phyloP scores from a whole-genome alignment of 2,888 invertebrate genomes.

The Parnassius mnemosyne region DNA sequence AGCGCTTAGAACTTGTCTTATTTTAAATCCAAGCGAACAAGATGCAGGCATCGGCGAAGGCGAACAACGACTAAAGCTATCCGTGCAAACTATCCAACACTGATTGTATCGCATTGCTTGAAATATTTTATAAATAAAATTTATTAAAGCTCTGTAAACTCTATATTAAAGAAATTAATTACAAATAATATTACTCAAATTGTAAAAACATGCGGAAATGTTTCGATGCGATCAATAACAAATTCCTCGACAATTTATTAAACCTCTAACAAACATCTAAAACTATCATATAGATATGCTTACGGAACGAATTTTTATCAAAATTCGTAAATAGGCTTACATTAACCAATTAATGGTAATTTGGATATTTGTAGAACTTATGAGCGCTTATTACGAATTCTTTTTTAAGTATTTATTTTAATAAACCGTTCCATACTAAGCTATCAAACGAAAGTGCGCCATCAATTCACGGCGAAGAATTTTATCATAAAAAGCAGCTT shows the following conservation, averaged over 20 bases:
- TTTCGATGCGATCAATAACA: conserved; percentile 50
- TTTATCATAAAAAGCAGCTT: not conserved
- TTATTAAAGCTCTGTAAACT: conserved; percentile 8
- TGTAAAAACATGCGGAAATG: conserved; percentile 55
- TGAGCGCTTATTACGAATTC: too few species aligned
- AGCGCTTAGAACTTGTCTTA: conserved; percentile 3
- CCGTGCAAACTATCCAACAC: not conserved
- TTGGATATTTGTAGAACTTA: too few species aligned
- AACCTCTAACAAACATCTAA: conserved; percentile 69
- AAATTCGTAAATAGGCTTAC: too few species aligned
- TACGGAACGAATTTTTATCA: too few species aligned
- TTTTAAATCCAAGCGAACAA: conserved; percentile 6
- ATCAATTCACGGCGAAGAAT: conserved; percentile 25
- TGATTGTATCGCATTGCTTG: not conserved
- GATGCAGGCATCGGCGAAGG: not conserved
- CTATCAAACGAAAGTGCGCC: conserved; percentile 8
- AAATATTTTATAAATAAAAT: conserved; percentile 4
- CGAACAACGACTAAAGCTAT: not conserved
- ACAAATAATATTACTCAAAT: conserved; percentile 3
- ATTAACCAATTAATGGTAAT: too few species aligned
- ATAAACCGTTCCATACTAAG: not conserved
- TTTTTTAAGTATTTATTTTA: too few species aligned
- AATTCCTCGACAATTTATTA: conserved; percentile 62
- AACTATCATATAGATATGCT: conserved; percentile 54
- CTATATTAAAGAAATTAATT: conserved; percentile 3